These are phyloP conservation scores for Globodera rostochiensis DNA, from an alignment of 1,140 invertebrate genomes.

Conservation along the genomic window DNA sequence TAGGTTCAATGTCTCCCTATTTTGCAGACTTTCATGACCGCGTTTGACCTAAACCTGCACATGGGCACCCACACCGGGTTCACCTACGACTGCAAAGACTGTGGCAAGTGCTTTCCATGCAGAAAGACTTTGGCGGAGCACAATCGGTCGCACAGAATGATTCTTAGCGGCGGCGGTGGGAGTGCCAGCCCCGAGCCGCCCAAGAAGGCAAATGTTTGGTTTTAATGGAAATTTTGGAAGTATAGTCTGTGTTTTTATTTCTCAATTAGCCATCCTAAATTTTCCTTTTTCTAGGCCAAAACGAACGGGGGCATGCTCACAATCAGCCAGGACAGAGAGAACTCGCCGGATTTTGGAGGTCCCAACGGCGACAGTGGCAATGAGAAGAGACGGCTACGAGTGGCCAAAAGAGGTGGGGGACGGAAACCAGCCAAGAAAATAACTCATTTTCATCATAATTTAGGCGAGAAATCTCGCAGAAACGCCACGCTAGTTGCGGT, in stretches of 20 bases:
- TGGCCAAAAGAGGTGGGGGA: conserved; percentile 2
- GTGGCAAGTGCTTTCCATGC: conserved; percentile 53
- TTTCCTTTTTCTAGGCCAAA: conserved; percentile 21
- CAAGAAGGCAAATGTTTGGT: conserved; percentile 1
- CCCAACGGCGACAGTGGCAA: background rate
- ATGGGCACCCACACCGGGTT: conserved; percentile 53
- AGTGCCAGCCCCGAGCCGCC: conserved; percentile 1
- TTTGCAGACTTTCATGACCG: conserved; percentile 51
- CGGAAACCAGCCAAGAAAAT: background rate
- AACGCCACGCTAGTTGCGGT: conserved; percentile 30
- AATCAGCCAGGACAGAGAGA: conserved; percentile 6
- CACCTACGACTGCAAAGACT: conserved; percentile 57
- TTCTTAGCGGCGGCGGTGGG: conserved; percentile 24
- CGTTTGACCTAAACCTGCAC: conserved; percentile 54
- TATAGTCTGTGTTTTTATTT: too few relatives aligned
- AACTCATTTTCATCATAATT: background rate
- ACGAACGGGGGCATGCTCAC: background rate
- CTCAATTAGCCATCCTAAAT: too few relatives aligned
- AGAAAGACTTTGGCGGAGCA: conserved; percentile 54
- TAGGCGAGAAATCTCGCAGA: conserved; percentile 32
- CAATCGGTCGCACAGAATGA: conserved; percentile 49
- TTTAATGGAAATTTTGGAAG: too few relatives aligned
- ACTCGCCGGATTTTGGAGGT: background rate
- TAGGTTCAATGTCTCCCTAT: background rate
- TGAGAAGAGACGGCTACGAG: conserved; percentile 1